Evolutionary conservation across 2,113 vertebrate genomes (phyloP), one percentile per base, ranked within the genome.

Genomic region (Perccottus glenii): DNA sequence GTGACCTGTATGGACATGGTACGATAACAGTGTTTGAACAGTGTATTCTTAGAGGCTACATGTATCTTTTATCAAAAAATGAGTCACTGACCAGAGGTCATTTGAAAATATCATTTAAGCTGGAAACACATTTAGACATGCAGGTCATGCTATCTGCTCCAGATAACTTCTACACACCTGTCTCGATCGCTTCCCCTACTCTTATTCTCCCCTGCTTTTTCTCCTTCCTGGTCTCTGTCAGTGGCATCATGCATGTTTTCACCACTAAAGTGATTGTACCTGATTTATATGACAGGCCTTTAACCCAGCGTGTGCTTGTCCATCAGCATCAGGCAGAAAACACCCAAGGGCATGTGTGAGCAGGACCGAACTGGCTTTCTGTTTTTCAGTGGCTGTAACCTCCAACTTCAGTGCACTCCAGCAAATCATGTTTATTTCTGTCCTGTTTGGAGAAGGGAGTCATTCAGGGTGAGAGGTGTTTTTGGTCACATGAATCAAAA

Each of bases 281-380:
- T 89, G 87, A 92, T 92, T 91, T 90, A 91, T 87, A 85, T 88
- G 88, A 89, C 82, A 88, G 81, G 81, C 81, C 85, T 88, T 92
- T 91, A 92, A 91, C 90, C 90, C 86, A 47, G 77, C 52, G 60
- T 83, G 84, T 89, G 89, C 87, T 78, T 90, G 88, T 85, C 86
- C 86, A 89, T 87, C 86, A 90, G 81, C 82, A 90, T 88, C 81
- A 79, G 80, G 71, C 72, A 71, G 70, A 89, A 89, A 82, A 85
- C 84, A 89, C 86, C 88, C 87, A 87, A 85, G 89, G 88, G 85
- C 85, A 88, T 73, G 78, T 85, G 77, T 53, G 77, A 88, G 84
- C 75, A 83, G 73, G 71, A 85, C 85, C 86, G 78, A 87, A 86
- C 85, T 83, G 74, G 71, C 84, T 87, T 86, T 87, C 76, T 84